phyloP scores from a whole-genome alignment of 2,888 invertebrate species.

The Xestia c-nigrum region DNA sequence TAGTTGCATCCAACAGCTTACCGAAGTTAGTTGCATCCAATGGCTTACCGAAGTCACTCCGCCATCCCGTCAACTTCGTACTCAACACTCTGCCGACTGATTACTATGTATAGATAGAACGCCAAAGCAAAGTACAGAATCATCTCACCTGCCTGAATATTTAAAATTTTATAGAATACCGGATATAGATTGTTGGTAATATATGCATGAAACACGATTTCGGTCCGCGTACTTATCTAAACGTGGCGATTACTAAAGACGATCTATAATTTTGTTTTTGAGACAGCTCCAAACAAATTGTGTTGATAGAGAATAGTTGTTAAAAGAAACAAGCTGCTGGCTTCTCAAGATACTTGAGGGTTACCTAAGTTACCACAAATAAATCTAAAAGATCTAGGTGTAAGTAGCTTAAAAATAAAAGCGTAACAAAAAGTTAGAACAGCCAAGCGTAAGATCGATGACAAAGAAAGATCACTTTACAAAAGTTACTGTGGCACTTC shows the following conservation, averaged over 20 bases:
- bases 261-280: background rate
- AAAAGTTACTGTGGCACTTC: constrained; percentile 41
- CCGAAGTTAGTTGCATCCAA: background rate
- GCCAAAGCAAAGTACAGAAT: background rate
- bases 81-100: background rate
- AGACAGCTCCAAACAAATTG: background rate
- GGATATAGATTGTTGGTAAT: background rate
- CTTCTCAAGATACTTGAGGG: background rate
- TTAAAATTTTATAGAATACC: background rate
- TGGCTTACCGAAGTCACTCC: background rate
- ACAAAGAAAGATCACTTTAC: constrained; percentile 51
- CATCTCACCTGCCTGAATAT: background rate
- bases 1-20: background rate
- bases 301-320: background rate
- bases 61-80: background rate
- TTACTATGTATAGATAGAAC: background rate
- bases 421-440: constrained; percentile 18
- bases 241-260: background rate
- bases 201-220: too few species aligned
- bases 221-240: too few species aligned
- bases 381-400: background rate
- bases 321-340: background rate
- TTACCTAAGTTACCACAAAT: constrained; percentile 4
- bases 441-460: constrained; percentile 26
- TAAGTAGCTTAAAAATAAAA: constrained; percentile 13